phyloP scores from a whole-genome alignment of 2,113 vertebrate species.

The Onychorhynchus coronatus region DNA sequence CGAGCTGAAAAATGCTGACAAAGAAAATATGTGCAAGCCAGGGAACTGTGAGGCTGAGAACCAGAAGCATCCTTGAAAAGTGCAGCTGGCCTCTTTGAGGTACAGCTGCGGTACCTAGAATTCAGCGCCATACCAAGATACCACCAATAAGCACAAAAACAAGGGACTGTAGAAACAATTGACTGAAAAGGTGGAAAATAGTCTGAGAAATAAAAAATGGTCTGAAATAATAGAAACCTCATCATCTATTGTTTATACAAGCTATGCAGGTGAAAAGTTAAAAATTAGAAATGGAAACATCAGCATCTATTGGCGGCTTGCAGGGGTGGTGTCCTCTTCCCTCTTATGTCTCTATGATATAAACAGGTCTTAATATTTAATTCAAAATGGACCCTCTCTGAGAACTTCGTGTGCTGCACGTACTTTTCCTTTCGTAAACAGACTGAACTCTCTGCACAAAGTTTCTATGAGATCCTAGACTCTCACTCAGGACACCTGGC shows the following conservation, averaged over 20 bases:
- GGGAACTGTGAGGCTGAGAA: not conserved
- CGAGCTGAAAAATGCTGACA: not conserved
- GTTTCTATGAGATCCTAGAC: not conserved
- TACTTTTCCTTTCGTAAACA: not conserved
- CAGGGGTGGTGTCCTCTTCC: not conserved
- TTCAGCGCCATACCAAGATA: not conserved
- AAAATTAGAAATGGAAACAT: not conserved
- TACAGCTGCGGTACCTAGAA: not conserved
- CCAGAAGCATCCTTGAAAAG: not conserved
- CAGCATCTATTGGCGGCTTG: not conserved
- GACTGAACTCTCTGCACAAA: not conserved
- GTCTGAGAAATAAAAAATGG: not conserved
- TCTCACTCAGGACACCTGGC: not conserved
- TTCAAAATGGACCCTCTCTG: not conserved
- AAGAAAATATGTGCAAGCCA: not conserved
- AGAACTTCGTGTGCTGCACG: fast-evolving
- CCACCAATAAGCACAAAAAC: not conserved
- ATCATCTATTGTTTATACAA: not conserved
- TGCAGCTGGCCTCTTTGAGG: not conserved
- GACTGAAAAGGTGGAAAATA: not conserved
- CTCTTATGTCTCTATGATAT: not conserved
- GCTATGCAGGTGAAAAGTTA: not conserved
- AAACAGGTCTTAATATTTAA: not conserved
- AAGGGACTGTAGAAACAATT: not conserved
- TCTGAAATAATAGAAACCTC: not conserved